Evolutionary conservation across 2,113 vertebrate species (phyloP).

Genomic region (human (Homo sapiens)): GRCh38 chr21:45266501-45267000

Average conservation of each 20-base stretch:
- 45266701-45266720: neutral
- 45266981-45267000: no score
- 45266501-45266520: neutral
- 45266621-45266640: neutral
- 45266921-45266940: neutral
- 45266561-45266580: neutral
- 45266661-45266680: neutral
- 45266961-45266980: neutral
- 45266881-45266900: neutral
- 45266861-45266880: accelerated
- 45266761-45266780: neutral
- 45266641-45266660: neutral
- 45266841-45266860: accelerated
- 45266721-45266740: no score
- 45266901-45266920: neutral
- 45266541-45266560: neutral
- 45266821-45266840: no score
- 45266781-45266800: neutral
- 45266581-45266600: neutral
- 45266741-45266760: neutral
- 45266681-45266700: neutral
- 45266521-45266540: no score
- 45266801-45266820: neutral
- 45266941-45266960: no score
- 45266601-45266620: neutral